Evolutionary conservation across 2,888 invertebrate species (phyloP), one percentile per base, ranked within the genome.

Genomic region (Cyaniris semiargus): DNA sequence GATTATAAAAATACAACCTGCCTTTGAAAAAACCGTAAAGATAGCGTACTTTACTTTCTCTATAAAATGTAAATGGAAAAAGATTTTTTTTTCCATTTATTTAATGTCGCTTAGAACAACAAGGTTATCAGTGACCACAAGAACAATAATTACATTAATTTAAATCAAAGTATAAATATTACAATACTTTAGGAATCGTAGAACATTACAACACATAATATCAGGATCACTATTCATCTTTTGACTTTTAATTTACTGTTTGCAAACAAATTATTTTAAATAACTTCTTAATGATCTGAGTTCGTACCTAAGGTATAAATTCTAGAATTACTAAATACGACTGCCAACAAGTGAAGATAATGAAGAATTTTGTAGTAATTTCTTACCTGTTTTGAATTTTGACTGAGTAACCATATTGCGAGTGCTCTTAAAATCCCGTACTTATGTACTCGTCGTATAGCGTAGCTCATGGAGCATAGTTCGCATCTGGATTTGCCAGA

Each of bases 401-500:
- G 92, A 80, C 93, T 93, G 70, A 94, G 87, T 79, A 96, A 84
- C 96, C 96, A 97, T 90, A 95, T 90, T 80, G 94, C 88, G 72
- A 96, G 85, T 0, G 96, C 95, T 77, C 90, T 89, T 0, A 94
- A 85, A 1, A 95, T 92, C 3, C 94, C 94, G 81, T 95, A 96
- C 81, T 94, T 93, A 74, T 95, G 96, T 0, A 95, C 95, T 48
- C 96, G 94, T 82, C 94, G 93, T 0, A 96, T 95, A n/a, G 92
- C 87, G 84, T 96, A 97, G 76, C 94, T 89, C 74, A 95, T 95
- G 27, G 96, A 95, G 86, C 97, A 97, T 27, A 97, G 92, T 85
- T 97, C 97, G 85, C 97, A 97, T 53, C 93, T 91, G 10, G 95
- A 95, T 79, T 95, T 95, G 48, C 96, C 96, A 1, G 96, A 96